Percentiles rank a stretch among this genome's conserved stretches.
Conservation (phyloP, 2,797 vertebrate species). For the Halcyon leucocephala region DNA sequence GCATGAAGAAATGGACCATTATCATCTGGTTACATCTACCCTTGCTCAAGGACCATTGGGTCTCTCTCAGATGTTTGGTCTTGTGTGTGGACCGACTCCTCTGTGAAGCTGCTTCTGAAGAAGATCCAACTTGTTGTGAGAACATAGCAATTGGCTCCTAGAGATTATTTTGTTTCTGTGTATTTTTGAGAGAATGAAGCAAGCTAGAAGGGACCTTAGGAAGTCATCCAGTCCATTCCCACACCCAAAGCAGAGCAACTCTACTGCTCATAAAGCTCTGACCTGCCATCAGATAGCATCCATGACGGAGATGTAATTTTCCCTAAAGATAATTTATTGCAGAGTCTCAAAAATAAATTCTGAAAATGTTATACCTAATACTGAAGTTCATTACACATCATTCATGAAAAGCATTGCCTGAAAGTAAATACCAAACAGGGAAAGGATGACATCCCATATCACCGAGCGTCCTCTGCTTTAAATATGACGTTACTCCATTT, state of each 20-base stretch:
- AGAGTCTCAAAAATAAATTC: neutral
- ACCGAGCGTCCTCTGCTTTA: neutral
- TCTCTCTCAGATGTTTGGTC: neutral
- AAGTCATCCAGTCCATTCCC: neutral
- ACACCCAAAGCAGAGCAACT: neutral
- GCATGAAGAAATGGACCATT: neutral
- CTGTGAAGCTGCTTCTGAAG: neutral
- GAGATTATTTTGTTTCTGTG: neutral
- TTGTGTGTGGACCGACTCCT: accelerated
- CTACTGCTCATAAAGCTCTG: neutral
- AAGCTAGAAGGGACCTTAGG: neutral
- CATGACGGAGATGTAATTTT: accelerated
- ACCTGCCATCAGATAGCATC: neutral
- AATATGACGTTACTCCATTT: accelerated
- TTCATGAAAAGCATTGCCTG: neutral
- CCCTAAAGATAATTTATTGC: neutral
- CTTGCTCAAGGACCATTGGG: neutral
- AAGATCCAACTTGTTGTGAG: neutral
- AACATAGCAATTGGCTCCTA: neutral
- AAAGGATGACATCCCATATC: neutral
- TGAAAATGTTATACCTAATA: neutral
- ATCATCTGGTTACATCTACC: neutral
- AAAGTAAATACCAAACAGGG: neutral
- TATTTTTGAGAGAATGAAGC: neutral
- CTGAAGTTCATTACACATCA: accelerated